Evolutionary conservation across 2,888 invertebrate genomes (phyloP).

Genomic region (Rhingia rostrata): DNA sequence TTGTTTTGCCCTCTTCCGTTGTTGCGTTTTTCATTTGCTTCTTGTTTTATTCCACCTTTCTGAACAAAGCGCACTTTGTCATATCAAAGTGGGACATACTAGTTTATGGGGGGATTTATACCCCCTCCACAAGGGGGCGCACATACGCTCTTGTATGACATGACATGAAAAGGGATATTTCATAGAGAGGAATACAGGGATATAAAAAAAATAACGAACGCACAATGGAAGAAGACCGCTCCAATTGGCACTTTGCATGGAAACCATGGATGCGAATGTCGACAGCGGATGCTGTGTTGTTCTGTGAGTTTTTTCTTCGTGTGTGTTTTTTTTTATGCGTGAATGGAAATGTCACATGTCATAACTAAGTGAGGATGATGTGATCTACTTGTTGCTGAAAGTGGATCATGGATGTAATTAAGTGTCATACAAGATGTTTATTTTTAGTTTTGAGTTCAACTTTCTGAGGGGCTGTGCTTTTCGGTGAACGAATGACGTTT

Average conservation of each 20-base stretch:
- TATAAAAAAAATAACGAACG: not conserved
- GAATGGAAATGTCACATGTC: slow-evolving; percentile 63
- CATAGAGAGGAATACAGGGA: slow-evolving; percentile 33
- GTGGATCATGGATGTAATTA: slow-evolving; percentile 67
- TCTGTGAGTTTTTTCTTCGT: slow-evolving; percentile 1
- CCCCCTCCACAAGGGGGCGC: not conserved
- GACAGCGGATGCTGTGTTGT: slow-evolving; percentile 31
- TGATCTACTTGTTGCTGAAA: slow-evolving; percentile 69
- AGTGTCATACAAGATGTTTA: slow-evolving; percentile 55
- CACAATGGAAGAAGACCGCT: slow-evolving; percentile 20
- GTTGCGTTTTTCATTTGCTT: not conserved
- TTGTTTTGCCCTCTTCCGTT: slow-evolving; percentile 3
- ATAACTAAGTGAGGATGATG: slow-evolving; percentile 55
- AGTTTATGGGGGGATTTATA: slow-evolving; percentile 53
- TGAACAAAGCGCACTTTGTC: slow-evolving; percentile 64
- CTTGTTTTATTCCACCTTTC: slow-evolving; percentile 30
- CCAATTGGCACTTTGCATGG: slow-evolving; percentile 53
- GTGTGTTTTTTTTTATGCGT: slow-evolving; percentile 23
- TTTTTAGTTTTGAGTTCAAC: slow-evolving; percentile 17
- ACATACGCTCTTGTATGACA: slow-evolving; percentile 41
- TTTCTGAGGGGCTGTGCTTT: slow-evolving; percentile 2
- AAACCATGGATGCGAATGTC: slow-evolving; percentile 33
- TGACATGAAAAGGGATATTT: slow-evolving; percentile 58
- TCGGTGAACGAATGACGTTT: not conserved
- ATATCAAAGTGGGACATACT: slow-evolving; percentile 61